Evolutionary conservation across 2,888 invertebrate genomes (phyloP).

Genomic region (Scaptodrosophila latifasciaeformis): DNA sequence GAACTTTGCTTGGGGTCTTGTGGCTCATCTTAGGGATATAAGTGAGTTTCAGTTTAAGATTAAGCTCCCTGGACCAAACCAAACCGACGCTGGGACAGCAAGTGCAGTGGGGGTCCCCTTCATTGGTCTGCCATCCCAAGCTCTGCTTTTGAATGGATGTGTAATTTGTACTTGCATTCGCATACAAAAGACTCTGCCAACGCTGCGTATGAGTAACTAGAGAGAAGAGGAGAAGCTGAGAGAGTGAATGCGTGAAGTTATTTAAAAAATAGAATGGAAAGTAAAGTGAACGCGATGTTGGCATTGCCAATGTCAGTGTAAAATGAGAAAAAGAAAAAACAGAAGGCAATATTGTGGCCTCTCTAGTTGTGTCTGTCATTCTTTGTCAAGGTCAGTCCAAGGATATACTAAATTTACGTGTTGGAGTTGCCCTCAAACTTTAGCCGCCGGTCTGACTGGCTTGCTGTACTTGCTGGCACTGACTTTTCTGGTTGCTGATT

Average conservation of each 20-base stretch:
- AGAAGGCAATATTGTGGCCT: conserved; percentile 10
- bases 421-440: conserved; percentile 27
- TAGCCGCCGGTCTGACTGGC: conserved; percentile 13
- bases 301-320: conserved; percentile 12
- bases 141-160: conserved; percentile 39
- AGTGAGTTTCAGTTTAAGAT: background rate
- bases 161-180: conserved; percentile 64
- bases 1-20: conserved; percentile 14
- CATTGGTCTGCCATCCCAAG: background rate
- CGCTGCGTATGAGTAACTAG: no score
- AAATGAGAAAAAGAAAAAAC: no score
- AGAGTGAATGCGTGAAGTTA: conserved; percentile 51
- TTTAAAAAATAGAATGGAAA: conserved; percentile 29
- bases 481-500: conserved; percentile 25
- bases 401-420: conserved; percentile 65
- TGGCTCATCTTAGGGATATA: conserved; percentile 4
- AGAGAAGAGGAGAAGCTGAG: no score
- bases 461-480: conserved; percentile 1
- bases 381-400: conserved; percentile 62
- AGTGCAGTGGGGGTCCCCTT: conserved; percentile 31
- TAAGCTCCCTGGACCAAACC: no score
- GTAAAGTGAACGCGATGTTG: conserved; percentile 36
- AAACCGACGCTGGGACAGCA: conserved; percentile 1
- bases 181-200: conserved; percentile 30
- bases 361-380: conserved; percentile 16